Evolutionary conservation across 2,888 invertebrate genomes (phyloP).

Genomic region (Ametastegia equiseti): DNA sequence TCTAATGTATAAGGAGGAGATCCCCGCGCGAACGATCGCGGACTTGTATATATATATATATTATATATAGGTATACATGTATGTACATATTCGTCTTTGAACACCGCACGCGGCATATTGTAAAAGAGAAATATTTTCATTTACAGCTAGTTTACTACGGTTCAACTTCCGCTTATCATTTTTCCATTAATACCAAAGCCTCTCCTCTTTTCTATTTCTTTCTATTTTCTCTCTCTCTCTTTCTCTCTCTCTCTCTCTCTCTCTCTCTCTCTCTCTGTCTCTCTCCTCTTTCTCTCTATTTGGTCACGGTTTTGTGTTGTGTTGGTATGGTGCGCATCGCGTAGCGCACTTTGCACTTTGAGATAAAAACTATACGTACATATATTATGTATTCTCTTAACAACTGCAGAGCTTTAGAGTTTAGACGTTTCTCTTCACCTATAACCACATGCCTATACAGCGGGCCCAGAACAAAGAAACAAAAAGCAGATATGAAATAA

Average conservation of each 20-base stretch:
- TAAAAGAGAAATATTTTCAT: slow-evolving; percentile 13
- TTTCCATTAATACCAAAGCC: too few relatives aligned
- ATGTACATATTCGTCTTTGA: too few relatives aligned
- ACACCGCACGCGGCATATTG: neutral
- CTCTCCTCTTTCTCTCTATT: slow-evolving; percentile 27
- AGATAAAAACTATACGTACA: neutral
- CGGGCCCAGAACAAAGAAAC: too few relatives aligned
- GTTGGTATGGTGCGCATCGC: neutral
- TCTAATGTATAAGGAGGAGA: neutral
- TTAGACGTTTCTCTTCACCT: too few relatives aligned
- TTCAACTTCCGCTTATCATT: slow-evolving; percentile 14
- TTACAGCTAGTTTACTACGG: slow-evolving; percentile 28
- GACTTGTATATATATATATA: too few relatives aligned
- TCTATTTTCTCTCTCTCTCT: neutral
- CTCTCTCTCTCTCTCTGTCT: slow-evolving; percentile 22
- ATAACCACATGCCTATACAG: too few relatives aligned
- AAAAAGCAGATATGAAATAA: too few relatives aligned
- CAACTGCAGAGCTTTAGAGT: too few relatives aligned
- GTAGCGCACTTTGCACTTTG: slow-evolving; percentile 7
- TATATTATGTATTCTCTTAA: neutral
- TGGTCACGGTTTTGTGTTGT: neutral
- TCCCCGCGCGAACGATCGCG: neutral
- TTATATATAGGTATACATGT: too few relatives aligned
- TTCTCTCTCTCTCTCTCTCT: slow-evolving; percentile 21
- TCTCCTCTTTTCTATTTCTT: too few relatives aligned